A percentile compares a stretch with the other conserved stretches of the same genome.
These are phyloP conservation scores for Thecophora atra DNA, from an alignment of 2,888 invertebrate genomes.

Conservation along the genomic window DNA sequence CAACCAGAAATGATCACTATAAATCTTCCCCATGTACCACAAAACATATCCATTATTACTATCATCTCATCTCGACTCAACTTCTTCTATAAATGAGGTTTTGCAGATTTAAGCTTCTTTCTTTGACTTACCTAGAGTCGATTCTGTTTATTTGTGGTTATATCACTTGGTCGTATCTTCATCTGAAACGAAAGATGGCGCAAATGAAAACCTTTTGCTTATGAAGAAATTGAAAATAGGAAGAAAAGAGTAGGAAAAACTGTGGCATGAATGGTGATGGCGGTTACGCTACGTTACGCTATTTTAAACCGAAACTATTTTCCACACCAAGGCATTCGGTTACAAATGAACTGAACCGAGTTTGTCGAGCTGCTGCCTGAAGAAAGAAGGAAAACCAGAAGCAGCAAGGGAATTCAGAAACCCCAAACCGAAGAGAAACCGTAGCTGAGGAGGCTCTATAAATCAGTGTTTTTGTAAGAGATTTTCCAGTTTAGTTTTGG, in stretches of 20 bases:
- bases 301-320: slow-evolving; percentile 10
- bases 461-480: slow-evolving; percentile 11
- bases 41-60: too few relatives aligned
- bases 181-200: slow-evolving; percentile 8
- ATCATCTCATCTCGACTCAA: too few relatives aligned
- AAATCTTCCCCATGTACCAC: too few relatives aligned
- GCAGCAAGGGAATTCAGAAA: background rate
- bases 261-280: background rate
- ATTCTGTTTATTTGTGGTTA: background rate
- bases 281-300: slow-evolving; percentile 16
- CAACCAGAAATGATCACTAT: background rate
- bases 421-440: background rate
- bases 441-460: background rate
- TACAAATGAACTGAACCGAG: background rate
- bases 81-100: too few relatives aligned
- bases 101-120: too few relatives aligned
- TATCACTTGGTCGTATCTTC: background rate
- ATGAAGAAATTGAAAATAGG: slow-evolving; percentile 1
- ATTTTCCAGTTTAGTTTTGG: slow-evolving; percentile 29
- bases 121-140: background rate
- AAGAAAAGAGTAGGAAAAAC: slow-evolving; percentile 7
- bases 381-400: slow-evolving; percentile 1
- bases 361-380: background rate
- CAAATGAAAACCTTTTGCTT: slow-evolving; percentile 12
- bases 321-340: slow-evolving; percentile 14